Percentiles rank a stretch among this genome's conserved stretches.
phyloP scores from a whole-genome alignment of 35 echinoderm and acorn worm species.

The Holothuria glaberrima region DNA sequence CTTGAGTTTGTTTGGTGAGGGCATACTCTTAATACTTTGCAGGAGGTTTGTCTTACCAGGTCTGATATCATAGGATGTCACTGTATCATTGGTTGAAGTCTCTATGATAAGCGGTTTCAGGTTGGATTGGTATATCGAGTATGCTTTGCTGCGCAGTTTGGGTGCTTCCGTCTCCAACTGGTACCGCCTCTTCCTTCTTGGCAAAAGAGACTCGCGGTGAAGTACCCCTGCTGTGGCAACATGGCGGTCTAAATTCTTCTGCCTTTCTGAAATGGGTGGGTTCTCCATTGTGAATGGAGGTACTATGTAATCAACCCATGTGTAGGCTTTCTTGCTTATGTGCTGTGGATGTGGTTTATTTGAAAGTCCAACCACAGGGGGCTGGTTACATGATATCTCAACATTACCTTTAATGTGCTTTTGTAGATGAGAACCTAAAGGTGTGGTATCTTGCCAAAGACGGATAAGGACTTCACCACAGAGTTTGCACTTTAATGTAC shows the following conservation, averaged over 20 bases:
- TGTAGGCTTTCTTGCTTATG: slow-evolving; percentile 72
- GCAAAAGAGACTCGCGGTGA: slow-evolving; percentile 66
- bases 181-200: slow-evolving; percentile 54
- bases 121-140: slow-evolving; percentile 19
- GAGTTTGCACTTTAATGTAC: slow-evolving; percentile 30
- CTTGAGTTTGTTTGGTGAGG: slow-evolving; percentile 66
- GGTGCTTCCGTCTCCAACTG: slow-evolving; percentile 8
- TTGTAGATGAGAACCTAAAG: slow-evolving; percentile 28
- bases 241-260: slow-evolving; percentile 63
- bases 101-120: slow-evolving; percentile 53
- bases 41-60: slow-evolving; percentile 51
- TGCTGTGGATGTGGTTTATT: slow-evolving; percentile 57
- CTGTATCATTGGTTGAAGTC: slow-evolving; percentile 9
- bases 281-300: slow-evolving; percentile 83
- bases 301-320: slow-evolving; percentile 90
- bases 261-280: slow-evolving; percentile 70
- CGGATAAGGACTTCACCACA: slow-evolving; percentile 45
- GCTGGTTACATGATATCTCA: slow-evolving; percentile 33
- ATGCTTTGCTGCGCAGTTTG: slow-evolving; percentile 34
- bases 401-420: slow-evolving; percentile 33
- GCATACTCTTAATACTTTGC: slow-evolving; percentile 63
- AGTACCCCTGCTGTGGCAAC: slow-evolving; percentile 57
- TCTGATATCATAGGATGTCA: slow-evolving; percentile 32
- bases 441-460: slow-evolving; percentile 48
- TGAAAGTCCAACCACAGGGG: slow-evolving; percentile 11